Evolutionary conservation across 2,113 vertebrate genomes (phyloP).

Genomic region (Ariopsis seemanni): DNA sequence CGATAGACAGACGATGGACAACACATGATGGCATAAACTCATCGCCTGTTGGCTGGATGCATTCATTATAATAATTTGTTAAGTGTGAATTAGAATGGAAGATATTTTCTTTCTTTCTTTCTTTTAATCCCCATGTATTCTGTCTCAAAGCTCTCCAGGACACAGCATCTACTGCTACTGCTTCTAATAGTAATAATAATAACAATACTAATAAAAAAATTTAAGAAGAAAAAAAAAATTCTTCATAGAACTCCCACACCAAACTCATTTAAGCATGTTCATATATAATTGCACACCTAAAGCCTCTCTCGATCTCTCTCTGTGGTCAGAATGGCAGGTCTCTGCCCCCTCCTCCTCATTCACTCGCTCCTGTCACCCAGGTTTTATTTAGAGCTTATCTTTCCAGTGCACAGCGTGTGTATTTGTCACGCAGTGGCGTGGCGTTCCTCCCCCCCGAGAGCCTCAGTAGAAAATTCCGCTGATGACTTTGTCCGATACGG

Average conservation of each 20-base stretch:
- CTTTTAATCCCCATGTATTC: background rate
- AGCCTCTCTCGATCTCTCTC: constrained; percentile 38
- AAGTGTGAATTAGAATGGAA: too few species aligned
- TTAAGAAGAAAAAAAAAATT: background rate
- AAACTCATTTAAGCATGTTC: constrained; percentile 63
- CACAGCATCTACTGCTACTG: background rate
- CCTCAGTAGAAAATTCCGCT: constrained; percentile 69
- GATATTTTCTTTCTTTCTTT: background rate
- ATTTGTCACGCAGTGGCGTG: constrained; percentile 72
- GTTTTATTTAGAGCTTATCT: constrained; percentile 83
- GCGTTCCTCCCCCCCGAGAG: constrained; percentile 38
- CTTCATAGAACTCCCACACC: background rate
- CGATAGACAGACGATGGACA: too few species aligned
- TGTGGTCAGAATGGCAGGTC: constrained; percentile 70
- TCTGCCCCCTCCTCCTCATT: constrained; percentile 79
- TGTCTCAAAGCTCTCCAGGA: background rate
- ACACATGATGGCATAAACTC: too few species aligned
- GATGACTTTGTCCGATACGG: constrained; percentile 74
- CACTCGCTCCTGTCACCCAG: constrained; percentile 77
- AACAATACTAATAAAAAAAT: background rate
- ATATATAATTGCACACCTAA: constrained; percentile 66
- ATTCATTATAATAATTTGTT: too few species aligned
- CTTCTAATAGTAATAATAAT: constrained; percentile 28
- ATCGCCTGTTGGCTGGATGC: too few species aligned
- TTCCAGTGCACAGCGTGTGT: constrained; percentile 72